Conservation (phyloP, 2,797 vertebrate species). For the Sebastes kiyomatsui region DNA sequence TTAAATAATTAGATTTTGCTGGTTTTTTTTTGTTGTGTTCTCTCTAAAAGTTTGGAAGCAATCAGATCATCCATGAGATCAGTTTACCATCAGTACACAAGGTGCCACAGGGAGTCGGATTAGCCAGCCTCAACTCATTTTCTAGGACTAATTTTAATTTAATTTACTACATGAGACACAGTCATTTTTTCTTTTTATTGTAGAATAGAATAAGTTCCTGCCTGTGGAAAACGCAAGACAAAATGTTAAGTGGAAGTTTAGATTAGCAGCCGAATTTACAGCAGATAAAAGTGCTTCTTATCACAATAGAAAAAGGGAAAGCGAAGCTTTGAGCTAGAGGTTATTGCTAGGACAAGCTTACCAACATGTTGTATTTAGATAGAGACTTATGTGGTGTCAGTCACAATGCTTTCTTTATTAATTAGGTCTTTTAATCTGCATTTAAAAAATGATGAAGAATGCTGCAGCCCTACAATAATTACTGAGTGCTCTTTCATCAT, state of each 20-base stretch:
- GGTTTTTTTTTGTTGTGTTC: not conserved
- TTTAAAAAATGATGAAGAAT: not conserved
- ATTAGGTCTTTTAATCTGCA: slow-evolving; percentile 20
- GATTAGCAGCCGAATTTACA: slow-evolving; percentile 7
- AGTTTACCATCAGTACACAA: slow-evolving; percentile 30
- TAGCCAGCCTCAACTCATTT: slow-evolving; percentile 26
- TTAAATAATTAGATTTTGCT: not conserved
- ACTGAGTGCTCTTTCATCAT: not conserved
- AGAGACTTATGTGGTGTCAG: slow-evolving; percentile 8
- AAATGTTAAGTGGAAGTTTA: slow-evolving; percentile 7
- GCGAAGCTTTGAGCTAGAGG: slow-evolving; percentile 5
- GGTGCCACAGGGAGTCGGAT: slow-evolving; percentile 32
- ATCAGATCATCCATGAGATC: slow-evolving; percentile 37
- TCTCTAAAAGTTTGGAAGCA: slow-evolving; percentile 14
- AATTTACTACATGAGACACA: slow-evolving; percentile 28
- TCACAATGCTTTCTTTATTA: not conserved
- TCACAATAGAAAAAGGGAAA: not conserved
- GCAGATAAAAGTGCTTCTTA: slow-evolving; percentile 17
- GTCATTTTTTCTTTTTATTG: slow-evolving; percentile 6
- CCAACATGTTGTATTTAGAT: not conserved
- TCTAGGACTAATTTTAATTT: slow-evolving; percentile 34
- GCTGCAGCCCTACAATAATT: not conserved
- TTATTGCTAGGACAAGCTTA: not conserved
- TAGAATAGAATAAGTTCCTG: not conserved
- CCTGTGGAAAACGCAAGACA: slow-evolving; percentile 1